phyloP scores from a whole-genome alignment of 1,140 invertebrate species.

The Magallana angulata region DNA sequence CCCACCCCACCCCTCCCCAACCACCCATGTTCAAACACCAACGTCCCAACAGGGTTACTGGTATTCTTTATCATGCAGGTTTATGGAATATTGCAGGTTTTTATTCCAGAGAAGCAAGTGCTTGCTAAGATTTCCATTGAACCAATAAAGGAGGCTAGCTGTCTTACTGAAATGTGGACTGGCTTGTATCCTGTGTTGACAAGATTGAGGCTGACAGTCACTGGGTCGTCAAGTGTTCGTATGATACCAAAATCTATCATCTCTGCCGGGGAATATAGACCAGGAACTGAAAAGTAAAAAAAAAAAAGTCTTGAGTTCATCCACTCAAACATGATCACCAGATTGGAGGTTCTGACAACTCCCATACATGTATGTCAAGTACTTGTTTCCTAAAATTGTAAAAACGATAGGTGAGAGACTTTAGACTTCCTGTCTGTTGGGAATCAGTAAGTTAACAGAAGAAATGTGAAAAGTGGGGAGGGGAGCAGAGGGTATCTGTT shows the following conservation, averaged over 20 bases:
- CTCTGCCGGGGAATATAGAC: constrained; percentile 88
- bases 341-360: neutral
- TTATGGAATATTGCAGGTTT: too few relatives aligned
- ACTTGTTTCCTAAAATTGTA: neutral
- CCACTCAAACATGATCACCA: neutral
- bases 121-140: too few relatives aligned
- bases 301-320: neutral
- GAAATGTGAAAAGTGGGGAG: neutral
- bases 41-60: too few relatives aligned
- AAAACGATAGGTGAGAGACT: neutral
- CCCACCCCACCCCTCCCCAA: too few relatives aligned
- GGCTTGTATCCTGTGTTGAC: constrained; percentile 87
- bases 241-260: constrained; percentile 91
- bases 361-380: neutral
- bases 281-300: constrained; percentile 80
- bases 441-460: neutral
- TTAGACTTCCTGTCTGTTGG: neutral
- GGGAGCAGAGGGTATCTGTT: neutral
- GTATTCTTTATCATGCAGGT: too few relatives aligned
- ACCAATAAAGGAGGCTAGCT: too few relatives aligned
- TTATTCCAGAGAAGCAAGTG: too few relatives aligned
- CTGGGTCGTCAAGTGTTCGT: constrained; percentile 85
- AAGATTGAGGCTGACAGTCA: constrained; percentile 84
- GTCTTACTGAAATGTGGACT: constrained; percentile 86
- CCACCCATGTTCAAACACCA: too few relatives aligned